Evolutionary conservation across 2,797 vertebrate genomes (phyloP).

Genomic region (Channa striata): DNA sequence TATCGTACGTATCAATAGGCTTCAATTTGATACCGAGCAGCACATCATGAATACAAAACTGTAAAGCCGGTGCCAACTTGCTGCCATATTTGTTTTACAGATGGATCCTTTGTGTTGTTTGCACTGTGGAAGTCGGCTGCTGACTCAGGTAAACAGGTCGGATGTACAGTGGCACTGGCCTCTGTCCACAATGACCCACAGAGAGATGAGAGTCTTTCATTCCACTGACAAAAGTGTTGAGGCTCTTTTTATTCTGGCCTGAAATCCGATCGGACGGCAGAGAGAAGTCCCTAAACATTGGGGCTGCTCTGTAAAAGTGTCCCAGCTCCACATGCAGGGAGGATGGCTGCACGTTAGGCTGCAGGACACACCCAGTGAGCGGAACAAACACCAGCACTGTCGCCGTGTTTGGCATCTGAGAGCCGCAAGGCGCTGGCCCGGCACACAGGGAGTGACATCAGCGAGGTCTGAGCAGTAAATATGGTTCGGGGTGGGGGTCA

Average conservation of each 20-base stretch:
- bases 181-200: slow-evolving; percentile 74
- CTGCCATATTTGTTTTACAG: slow-evolving; percentile 40
- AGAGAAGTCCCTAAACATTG: slow-evolving; percentile 76
- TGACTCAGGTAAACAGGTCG: slow-evolving; percentile 75
- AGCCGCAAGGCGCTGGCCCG: slow-evolving; percentile 3
- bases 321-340: slow-evolving; percentile 42
- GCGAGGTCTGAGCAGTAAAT: too few relatives aligned
- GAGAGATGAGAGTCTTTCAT: slow-evolving; percentile 82
- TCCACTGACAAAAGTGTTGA: slow-evolving; percentile 80
- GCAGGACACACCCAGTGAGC: slow-evolving; percentile 34
- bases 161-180: slow-evolving; percentile 61
- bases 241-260: slow-evolving; percentile 78
- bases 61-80: background rate
- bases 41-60: background rate
- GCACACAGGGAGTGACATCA: slow-evolving; percentile 2
- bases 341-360: slow-evolving; percentile 33
- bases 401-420: slow-evolving; percentile 1
- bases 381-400: slow-evolving; percentile 23
- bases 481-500: too few relatives aligned
- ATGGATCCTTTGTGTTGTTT: slow-evolving; percentile 36
- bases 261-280: slow-evolving; percentile 77
- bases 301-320: slow-evolving; percentile 46
- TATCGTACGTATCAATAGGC: background rate
- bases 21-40: background rate
- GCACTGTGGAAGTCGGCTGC: slow-evolving; percentile 58